Percentiles rank a stretch among this genome's conserved stretches.
Evolutionary conservation across 2,797 vertebrate genomes (phyloP).

Genomic region (Sus cebifrons): DNA sequence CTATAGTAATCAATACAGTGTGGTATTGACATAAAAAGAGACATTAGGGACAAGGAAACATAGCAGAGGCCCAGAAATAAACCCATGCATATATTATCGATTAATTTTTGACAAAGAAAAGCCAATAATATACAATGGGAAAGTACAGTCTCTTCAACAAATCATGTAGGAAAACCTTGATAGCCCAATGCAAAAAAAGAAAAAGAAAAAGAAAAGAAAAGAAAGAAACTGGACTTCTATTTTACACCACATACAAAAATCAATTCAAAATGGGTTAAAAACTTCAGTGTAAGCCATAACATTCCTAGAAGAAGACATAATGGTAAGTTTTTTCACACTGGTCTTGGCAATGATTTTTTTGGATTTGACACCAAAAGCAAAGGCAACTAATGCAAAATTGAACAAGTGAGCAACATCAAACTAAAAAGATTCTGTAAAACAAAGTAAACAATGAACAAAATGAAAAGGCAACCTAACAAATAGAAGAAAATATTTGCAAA

Average conservation of each 20-base stretch:
- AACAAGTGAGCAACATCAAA: background rate
- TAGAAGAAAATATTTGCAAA: background rate
- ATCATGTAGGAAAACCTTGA: background rate
- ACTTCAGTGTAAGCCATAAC: background rate
- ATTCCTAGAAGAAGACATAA: background rate
- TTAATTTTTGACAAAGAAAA: background rate
- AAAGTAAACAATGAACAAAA: background rate
- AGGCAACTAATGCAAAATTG: background rate
- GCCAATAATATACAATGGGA: background rate
- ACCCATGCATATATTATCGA: background rate
- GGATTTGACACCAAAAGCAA: background rate
- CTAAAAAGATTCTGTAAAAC: background rate
- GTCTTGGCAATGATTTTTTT: background rate
- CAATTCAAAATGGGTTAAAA: background rate
- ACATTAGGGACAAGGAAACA: background rate
- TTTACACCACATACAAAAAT: background rate
- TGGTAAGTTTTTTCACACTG: background rate
- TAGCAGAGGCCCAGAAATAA: background rate
- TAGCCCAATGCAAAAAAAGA: background rate
- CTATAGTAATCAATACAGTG: background rate
- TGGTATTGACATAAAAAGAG: background rate
- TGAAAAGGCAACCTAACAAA: background rate
- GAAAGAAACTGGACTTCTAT: background rate
- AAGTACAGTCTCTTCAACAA: background rate
- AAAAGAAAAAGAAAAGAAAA: too few relatives aligned